phyloP scores from a whole-genome alignment of 2,113 vertebrate genomes.

The Pipa parva region DNA sequence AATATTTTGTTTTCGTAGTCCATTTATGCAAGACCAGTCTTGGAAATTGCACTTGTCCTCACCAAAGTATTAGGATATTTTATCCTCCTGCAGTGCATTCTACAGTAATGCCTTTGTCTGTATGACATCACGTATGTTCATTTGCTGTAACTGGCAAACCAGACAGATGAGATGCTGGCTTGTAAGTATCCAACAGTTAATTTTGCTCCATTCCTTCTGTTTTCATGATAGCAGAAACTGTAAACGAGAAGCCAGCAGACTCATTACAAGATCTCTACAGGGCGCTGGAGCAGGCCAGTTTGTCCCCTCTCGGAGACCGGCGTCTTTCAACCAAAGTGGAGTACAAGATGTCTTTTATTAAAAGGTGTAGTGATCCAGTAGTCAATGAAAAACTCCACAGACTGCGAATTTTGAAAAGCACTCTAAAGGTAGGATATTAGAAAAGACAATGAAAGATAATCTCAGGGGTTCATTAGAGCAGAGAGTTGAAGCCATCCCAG shows the following conservation, averaged over 20 bases:
- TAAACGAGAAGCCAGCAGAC: constrained; percentile 77
- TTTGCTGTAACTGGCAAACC: not conserved
- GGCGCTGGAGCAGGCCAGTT: constrained; percentile 86
- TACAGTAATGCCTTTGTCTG: too few species aligned
- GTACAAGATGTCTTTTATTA: constrained; percentile 88
- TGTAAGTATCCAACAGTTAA: constrained; percentile 32
- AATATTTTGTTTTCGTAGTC: too few species aligned
- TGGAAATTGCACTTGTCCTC: too few species aligned
- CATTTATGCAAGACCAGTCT: too few species aligned
- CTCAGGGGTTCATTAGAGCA: not conserved
- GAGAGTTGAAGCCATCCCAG: not conserved
- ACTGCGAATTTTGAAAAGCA: constrained; percentile 93
- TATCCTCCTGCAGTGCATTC: too few species aligned
- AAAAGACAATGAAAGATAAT: constrained; percentile 25
- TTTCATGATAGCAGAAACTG: constrained; percentile 61
- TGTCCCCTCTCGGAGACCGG: constrained; percentile 83
- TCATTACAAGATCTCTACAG: constrained; percentile 91
- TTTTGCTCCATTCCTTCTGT: constrained; percentile 47
- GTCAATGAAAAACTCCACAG: constrained; percentile 94
- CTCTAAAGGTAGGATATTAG: constrained; percentile 84
- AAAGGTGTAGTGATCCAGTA: constrained; percentile 86
- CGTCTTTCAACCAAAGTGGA: constrained; percentile 84
- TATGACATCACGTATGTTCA: too few species aligned
- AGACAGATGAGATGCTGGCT: constrained; percentile 3
- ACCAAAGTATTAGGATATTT: too few species aligned